Evolutionary conservation across 2,113 vertebrate genomes (phyloP).

Genomic region (Puntigrus tetrazona): DNA sequence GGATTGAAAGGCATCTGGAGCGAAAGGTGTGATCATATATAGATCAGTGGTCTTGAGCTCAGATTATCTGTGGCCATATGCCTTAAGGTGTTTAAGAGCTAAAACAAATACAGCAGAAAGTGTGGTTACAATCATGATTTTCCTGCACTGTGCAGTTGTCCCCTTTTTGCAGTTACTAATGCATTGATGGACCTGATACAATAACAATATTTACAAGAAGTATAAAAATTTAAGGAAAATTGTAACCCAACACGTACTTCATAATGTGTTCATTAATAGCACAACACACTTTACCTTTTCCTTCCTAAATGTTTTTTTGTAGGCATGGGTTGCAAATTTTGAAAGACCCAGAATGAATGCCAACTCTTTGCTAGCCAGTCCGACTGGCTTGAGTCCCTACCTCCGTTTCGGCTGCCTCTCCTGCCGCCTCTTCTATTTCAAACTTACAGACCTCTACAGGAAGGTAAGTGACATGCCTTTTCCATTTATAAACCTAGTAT

Average conservation of each 20-base stretch:
- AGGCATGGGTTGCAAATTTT: slow-evolving; percentile 81
- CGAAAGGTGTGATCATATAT: slow-evolving; percentile 67
- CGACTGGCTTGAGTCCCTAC: slow-evolving; percentile 78
- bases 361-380: slow-evolving; percentile 77
- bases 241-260: background rate
- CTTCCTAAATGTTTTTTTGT: background rate
- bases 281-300: background rate
- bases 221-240: background rate
- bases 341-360: slow-evolving; percentile 80
- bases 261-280: background rate
- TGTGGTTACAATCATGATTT: background rate
- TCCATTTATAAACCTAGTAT: background rate
- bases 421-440: slow-evolving; percentile 79
- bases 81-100: background rate
- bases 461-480: slow-evolving; percentile 63
- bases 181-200: background rate
- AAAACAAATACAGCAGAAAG: background rate
- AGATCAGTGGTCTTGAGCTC: background rate
- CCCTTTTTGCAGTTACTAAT: background rate
- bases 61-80: background rate
- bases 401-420: slow-evolving; percentile 79
- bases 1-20: slow-evolving; percentile 79
- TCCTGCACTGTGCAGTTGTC: background rate
- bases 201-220: background rate
- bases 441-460: slow-evolving; percentile 78